Conservation (phyloP, 1,140 invertebrate genomes). For the Proctacanthus coquilletti region DNA sequence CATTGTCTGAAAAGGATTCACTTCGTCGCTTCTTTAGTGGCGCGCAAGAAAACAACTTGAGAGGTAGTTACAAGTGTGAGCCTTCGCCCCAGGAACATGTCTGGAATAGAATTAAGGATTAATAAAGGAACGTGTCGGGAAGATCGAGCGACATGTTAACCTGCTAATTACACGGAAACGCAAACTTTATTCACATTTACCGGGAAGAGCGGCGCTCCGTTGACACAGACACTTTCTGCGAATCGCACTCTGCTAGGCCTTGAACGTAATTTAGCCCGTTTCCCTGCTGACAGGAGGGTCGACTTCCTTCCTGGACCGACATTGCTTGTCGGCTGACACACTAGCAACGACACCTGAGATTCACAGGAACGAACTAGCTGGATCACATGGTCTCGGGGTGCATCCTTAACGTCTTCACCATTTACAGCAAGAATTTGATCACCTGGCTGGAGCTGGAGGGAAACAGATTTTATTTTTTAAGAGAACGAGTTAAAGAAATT, state of each 20-base stretch:
- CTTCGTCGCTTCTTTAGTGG: too few species aligned
- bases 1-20: too few species aligned
- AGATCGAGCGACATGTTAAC: background rate
- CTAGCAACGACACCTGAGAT: constrained; percentile 55
- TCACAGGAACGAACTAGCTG: constrained; percentile 69
- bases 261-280: constrained; percentile 61
- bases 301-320: constrained; percentile 51
- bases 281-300: constrained; percentile 69
- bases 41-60: too few species aligned
- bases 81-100: too few species aligned
- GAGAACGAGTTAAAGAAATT: too few species aligned
- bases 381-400: constrained; percentile 78
- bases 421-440: constrained; percentile 83
- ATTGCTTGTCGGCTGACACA: constrained; percentile 65
- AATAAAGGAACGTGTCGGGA: too few species aligned
- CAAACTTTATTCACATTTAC: too few species aligned
- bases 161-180: too few species aligned
- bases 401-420: constrained; percentile 71
- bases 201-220: constrained; percentile 60
- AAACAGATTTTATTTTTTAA: too few species aligned
- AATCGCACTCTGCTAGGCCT: constrained; percentile 77
- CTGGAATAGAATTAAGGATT: too few species aligned
- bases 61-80: too few species aligned
- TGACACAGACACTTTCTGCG: constrained; percentile 75
- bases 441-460: constrained; percentile 65